Percentiles rank a stretch among this genome's conserved stretches.
Evolutionary conservation across 2,888 invertebrate species (phyloP).

Genomic region (Ochropleura leucogaster): DNA sequence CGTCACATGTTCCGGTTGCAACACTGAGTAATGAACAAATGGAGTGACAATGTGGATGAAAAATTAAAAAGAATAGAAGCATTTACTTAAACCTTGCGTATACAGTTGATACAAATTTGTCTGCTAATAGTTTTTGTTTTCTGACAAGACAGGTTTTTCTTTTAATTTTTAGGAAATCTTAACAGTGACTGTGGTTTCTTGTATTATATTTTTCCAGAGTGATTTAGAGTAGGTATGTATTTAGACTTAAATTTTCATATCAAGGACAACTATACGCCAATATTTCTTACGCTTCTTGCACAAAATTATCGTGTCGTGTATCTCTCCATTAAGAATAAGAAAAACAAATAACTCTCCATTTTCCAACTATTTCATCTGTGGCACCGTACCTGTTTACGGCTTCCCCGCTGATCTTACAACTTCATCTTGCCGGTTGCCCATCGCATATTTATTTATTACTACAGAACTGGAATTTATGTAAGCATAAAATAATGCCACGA

Average conservation of each 20-base stretch:
- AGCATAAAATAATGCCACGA: conserved; percentile 61
- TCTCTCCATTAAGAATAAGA: neutral
- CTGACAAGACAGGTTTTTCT: too few species aligned
- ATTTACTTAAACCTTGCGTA: too few species aligned
- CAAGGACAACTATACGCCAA: too few species aligned
- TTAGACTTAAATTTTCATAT: too few species aligned
- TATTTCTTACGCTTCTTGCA: neutral
- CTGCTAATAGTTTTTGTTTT: too few species aligned
- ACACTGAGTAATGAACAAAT: conserved; percentile 23
- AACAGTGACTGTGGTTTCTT: too few species aligned
- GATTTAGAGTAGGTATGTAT: too few species aligned
- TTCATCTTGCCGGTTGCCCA: conserved; percentile 65
- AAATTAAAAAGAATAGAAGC: too few species aligned
- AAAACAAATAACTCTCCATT: conserved; percentile 22
- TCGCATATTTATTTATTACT: conserved; percentile 64
- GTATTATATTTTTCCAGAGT: too few species aligned
- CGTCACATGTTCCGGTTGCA: conserved; percentile 59
- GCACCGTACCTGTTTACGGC: conserved; percentile 59
- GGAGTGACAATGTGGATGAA: conserved; percentile 14
- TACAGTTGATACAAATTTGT: too few species aligned
- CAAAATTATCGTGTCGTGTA: neutral
- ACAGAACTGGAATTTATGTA: conserved; percentile 66
- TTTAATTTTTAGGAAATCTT: too few species aligned
- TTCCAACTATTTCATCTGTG: conserved; percentile 3
- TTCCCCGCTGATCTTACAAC: conserved; percentile 70